Evolutionary conservation across 1,140 invertebrate species (phyloP).

Genomic region (Formica exsecta): DNA sequence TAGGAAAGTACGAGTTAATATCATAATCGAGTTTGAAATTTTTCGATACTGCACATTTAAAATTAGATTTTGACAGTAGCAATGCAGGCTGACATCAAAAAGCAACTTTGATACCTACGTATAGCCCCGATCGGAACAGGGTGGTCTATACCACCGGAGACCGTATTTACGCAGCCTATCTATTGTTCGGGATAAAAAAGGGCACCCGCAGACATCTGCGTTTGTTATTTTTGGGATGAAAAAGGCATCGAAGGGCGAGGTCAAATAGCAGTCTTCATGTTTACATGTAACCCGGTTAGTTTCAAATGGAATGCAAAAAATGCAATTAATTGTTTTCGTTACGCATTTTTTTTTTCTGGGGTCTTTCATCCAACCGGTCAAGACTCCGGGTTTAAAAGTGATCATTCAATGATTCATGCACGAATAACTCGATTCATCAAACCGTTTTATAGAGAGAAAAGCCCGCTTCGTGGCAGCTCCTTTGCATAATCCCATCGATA

Average conservation of each 20-base stretch:
- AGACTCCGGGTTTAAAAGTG: neutral
- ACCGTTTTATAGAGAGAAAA: constrained; percentile 19
- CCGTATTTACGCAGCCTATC: constrained; percentile 32
- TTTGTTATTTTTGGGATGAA: constrained; percentile 20
- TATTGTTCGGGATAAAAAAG: constrained; percentile 34
- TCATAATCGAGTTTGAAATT: constrained; percentile 17
- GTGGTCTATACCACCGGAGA: neutral
- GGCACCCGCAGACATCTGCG: constrained; percentile 38
- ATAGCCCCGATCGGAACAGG: neutral
- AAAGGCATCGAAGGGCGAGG: neutral
- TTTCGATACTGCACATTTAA: neutral
- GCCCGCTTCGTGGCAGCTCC: constrained; percentile 24
- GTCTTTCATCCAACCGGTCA: neutral
- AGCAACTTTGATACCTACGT: neutral
- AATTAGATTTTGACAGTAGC: neutral
- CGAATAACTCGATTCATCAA: constrained; percentile 51
- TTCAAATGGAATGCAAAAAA: constrained; percentile 4
- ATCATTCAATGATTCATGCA: constrained; percentile 44
- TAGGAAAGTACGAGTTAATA: neutral
- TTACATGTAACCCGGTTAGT: constrained; percentile 4
- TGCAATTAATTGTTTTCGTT: constrained; percentile 16
- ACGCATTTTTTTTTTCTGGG: neutral
- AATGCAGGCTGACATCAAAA: constrained; percentile 16
- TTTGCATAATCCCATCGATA: constrained; percentile 54
- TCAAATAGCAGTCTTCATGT: constrained; percentile 17